phyloP scores from a whole-genome alignment of 1,140 invertebrate species.

The Neelides sp. region DNA sequence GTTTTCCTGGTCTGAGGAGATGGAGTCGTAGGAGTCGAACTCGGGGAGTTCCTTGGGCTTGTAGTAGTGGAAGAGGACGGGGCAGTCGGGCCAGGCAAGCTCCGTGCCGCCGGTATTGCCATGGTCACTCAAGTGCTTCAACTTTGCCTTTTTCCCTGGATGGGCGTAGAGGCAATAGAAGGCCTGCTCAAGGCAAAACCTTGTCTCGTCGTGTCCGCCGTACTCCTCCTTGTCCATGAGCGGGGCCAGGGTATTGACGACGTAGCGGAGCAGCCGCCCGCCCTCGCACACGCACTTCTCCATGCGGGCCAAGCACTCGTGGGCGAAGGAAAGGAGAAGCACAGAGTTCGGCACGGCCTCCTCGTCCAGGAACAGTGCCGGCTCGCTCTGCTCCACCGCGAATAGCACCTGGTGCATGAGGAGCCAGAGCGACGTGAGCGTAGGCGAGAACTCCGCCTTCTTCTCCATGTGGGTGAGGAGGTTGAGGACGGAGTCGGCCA shows the following conservation, averaged over 20 bases:
- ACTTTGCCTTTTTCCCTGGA: conserved; percentile 60
- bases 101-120: conserved; percentile 53
- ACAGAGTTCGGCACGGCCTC: conserved; percentile 58
- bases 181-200: conserved; percentile 68
- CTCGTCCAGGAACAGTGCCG: conserved; percentile 34
- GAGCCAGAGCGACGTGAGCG: conserved; percentile 22
- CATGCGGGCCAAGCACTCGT: conserved; percentile 49
- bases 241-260: conserved; percentile 55
- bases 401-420: conserved; percentile 24
- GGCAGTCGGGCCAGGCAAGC: conserved; percentile 63
- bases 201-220: conserved; percentile 34
- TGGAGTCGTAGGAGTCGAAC: conserved; percentile 65
- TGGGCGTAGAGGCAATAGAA: conserved; percentile 79
- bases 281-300: conserved; percentile 61
- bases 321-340: conserved; percentile 63
- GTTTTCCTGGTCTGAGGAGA: conserved; percentile 60
- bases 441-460: neutral
- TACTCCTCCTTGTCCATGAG: conserved; percentile 37
- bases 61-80: conserved; percentile 71
- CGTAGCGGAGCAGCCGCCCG: conserved; percentile 62
- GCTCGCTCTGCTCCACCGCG: conserved; percentile 18
- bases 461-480: neutral
- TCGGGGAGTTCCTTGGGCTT: conserved; percentile 63
- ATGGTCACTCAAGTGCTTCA: conserved; percentile 60
- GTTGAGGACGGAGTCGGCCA: no score